These are phyloP conservation scores for Megalurothrips usitatus DNA, from an alignment of 2,888 invertebrate species.

Conservation along the genomic window DNA sequence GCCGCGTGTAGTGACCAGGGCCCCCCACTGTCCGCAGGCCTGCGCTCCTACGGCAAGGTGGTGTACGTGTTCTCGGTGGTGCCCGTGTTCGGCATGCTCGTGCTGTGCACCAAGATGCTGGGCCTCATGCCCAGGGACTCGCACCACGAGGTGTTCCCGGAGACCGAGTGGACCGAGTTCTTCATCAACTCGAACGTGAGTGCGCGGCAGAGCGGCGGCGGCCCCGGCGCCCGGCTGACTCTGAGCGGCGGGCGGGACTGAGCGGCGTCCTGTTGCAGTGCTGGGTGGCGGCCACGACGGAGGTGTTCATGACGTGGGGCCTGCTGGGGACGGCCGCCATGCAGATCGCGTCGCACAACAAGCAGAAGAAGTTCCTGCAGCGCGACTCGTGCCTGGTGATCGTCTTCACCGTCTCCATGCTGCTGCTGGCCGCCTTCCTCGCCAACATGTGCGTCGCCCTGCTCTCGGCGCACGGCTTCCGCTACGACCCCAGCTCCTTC, in stretches of 20 bases:
- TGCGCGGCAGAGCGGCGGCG: conserved; percentile 34
- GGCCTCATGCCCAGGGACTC: conserved; percentile 58
- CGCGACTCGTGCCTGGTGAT: conserved; percentile 63
- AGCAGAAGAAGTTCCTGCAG: conserved; percentile 57
- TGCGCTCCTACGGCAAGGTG: conserved; percentile 78
- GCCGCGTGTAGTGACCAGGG: too few relatives aligned
- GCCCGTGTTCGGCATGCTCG: conserved; percentile 69
- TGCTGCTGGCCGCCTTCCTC: conserved; percentile 70
- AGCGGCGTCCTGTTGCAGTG: conserved; percentile 54
- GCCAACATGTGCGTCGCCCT: conserved; percentile 80
- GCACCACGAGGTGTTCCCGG: conserved; percentile 65
- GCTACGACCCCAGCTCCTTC: conserved; percentile 77
- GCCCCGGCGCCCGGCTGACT: background rate
- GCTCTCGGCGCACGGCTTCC: conserved; percentile 63
- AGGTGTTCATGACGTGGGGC: conserved; percentile 85
- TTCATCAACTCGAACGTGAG: conserved; percentile 73
- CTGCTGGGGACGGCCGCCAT: conserved; percentile 73
- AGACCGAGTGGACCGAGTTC: conserved; percentile 79
- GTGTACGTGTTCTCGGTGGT: conserved; percentile 73
- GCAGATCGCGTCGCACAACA: conserved; percentile 73
- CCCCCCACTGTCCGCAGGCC: conserved; percentile 47
- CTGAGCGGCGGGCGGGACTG: background rate
- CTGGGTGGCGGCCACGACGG: conserved; percentile 85
- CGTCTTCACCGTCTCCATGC: conserved; percentile 66
- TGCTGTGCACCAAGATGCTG: conserved; percentile 68